phyloP scores from a whole-genome alignment of 2,113 vertebrate species.

The Microcebus murinus region DNA sequence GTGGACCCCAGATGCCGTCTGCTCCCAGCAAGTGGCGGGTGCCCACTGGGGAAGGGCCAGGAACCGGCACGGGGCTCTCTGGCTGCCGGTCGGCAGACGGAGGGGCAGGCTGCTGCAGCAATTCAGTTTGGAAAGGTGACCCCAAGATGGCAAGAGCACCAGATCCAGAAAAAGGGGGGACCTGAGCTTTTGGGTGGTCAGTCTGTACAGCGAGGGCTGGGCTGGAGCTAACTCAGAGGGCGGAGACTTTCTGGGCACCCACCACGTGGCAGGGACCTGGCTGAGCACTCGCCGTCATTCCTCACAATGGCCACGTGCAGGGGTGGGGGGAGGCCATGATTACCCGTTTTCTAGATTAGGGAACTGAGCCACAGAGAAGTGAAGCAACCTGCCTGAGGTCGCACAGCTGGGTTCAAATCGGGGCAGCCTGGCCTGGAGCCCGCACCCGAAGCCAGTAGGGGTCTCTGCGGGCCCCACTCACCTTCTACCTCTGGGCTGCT shows the following conservation, averaged over 20 bases:
- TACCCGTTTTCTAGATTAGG: not conserved
- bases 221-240: too few species aligned
- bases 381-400: not conserved
- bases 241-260: too few species aligned
- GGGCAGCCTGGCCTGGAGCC: not conserved
- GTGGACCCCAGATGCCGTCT: not conserved
- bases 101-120: too few species aligned
- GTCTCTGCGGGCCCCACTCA: rapidly evolving
- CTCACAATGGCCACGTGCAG: rapidly evolving
- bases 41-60: not conserved
- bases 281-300: not conserved
- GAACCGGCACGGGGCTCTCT: not conserved
- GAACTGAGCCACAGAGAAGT: not conserved
- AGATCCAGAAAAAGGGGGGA: not conserved
- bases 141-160: not conserved
- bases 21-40: not conserved
- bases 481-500: not conserved
- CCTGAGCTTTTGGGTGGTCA: not conserved
- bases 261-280: not conserved
- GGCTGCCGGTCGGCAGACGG: too few species aligned
- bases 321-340: rapidly evolving
- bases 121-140: not conserved
- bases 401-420: not conserved
- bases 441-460: rapidly evolving
- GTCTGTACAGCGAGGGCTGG: not conserved